Base-by-base conservation (phyloP, 2,888 invertebrate species). In the Heliconius ismenius region DNA sequence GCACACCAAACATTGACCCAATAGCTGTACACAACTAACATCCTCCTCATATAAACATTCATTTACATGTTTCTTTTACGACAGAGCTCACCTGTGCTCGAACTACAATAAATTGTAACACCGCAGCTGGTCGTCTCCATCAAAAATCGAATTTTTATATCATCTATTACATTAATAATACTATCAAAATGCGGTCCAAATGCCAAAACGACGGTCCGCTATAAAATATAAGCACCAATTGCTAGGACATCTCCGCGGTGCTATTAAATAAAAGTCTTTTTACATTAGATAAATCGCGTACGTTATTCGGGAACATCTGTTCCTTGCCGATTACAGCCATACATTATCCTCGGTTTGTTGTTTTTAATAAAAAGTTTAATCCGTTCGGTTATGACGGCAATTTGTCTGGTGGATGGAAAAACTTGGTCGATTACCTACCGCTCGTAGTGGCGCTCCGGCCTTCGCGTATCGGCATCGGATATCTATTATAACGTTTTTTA, bases 291-390 rank as follows among this genome's bases (percentile, higher is more conserved):
- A 93, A 93, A 94, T 93, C 91, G 93, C 88, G 84, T 84, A 86
- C 90, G 93, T 91, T 92, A 92, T 92, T 92, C 89, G 91, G 91
- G 88, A 91, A 90, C 93, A 94, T 93, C 92, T 94, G 93, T 93
- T 92, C 92, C 92, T 89, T 90, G 89, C 90, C 91, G 92, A 93
- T 93, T 92, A 92, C 92, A 89, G 86, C 90, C 89, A 91, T 92
- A 93, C 93, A 93, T 93, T 93, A 93, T 93, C 90, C 93, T 89
- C 92, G 90, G 93, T 93, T 93, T 93, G 93, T 93, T 93, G 93
- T 93, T 93, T 93, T 93, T 93, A 93, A 93, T 93, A 93, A 93
- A 93, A 93, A 93, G 93, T 93, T 93, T 93, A 93, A 93, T 93
- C 92, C 92, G 91, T 92, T 91, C 92, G 89, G 92, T 93, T 93